Base-by-base conservation (phyloP, 2,113 vertebrate genomes). In the Crotalus horridus region DNA sequence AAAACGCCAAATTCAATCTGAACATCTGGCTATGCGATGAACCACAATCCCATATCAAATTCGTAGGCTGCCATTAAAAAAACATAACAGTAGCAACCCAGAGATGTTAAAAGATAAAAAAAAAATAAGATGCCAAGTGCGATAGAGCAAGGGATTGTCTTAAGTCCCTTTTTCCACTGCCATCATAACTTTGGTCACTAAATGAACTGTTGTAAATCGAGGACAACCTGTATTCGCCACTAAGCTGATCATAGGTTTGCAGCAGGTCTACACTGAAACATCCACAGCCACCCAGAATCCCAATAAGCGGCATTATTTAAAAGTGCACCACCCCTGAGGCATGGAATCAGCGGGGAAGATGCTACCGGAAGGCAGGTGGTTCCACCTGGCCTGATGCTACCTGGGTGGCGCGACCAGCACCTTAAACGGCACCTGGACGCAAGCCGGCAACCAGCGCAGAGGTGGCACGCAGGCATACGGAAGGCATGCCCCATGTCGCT, bases 191-290 rank as follows among this genome's bases (percentile, higher is more conserved):
- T 64, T 69, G 29, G 61, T 69, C 1, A 4, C 64, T 69, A n/a
- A 69, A 95, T 4, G 2, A n/a, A 69, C 12, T 10, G 11, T n/a
- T 6, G 12, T n/a, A 69, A n/a, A n/a, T n/a, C 12, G 4, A 15
- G 29, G 29, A n/a, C 61, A n/a, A 12, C 29, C 11, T 69, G 61
- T n/a, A n/a, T n/a, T 69, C 55, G 2, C 95, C 26, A 96, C 97
- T 95, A 98, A 98, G 92, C 96, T 97, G 92, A 99, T n/a, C 3
- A 98, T 97, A 93, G 97, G 95, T 93, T 99, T 98, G 0, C 99
- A 99, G 96, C 98, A 98, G 29, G 97, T 92, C 93, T 3, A 98
- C 93, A 0, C 20, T 26, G 4, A 98, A 96, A 9, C 55, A 20
- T 3, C 69, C 69, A 20, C n/a, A 39, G 69, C 33, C 69, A 81